Percentiles rank a stretch among this genome's conserved stretches.
Conservation (phyloP, 2,888 invertebrate species). For the Drosophila subquinaria region DNA sequence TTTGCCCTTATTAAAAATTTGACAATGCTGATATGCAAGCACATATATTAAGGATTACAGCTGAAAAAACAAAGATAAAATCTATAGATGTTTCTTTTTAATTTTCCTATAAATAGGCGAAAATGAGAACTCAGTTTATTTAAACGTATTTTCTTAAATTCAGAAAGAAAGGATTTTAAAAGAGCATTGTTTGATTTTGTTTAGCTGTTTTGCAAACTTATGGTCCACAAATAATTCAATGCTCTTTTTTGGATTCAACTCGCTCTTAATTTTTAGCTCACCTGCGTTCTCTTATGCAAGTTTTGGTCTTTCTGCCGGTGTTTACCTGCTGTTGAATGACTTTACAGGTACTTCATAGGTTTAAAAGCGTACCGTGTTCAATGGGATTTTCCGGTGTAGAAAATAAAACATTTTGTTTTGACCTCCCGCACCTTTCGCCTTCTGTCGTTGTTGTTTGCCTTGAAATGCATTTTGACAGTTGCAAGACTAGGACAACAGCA, state of each 20-base stretch:
- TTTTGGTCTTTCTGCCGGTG: slow-evolving; percentile 7
- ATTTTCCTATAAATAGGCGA: neutral
- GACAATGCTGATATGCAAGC: neutral
- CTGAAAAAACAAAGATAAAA: neutral
- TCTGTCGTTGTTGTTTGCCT: slow-evolving; percentile 45
- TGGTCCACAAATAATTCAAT: slow-evolving; percentile 13
- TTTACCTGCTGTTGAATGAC: slow-evolving; percentile 61
- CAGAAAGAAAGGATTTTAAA: neutral
- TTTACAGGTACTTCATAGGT: slow-evolving; percentile 56
- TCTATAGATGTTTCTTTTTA: neutral
- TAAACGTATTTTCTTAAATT: neutral
- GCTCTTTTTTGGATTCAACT: neutral
- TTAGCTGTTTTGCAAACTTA: slow-evolving; percentile 5
- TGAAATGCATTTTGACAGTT: slow-evolving; percentile 71
- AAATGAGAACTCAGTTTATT: neutral
- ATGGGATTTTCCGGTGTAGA: slow-evolving; percentile 66
- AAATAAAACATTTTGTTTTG: slow-evolving; percentile 45
- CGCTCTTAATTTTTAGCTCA: slow-evolving; percentile 24
- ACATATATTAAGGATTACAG: neutral
- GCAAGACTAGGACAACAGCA: slow-evolving; percentile 15
- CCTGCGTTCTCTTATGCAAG: neutral
- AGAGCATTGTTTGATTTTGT: neutral
- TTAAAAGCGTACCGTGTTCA: slow-evolving; percentile 39
- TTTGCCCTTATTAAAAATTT: slow-evolving; percentile 11
- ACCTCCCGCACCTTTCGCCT: slow-evolving; percentile 49